These are phyloP conservation scores for Magallana ariakensis DNA, from an alignment of 1,140 invertebrate genomes.

Conservation along the genomic window DNA sequence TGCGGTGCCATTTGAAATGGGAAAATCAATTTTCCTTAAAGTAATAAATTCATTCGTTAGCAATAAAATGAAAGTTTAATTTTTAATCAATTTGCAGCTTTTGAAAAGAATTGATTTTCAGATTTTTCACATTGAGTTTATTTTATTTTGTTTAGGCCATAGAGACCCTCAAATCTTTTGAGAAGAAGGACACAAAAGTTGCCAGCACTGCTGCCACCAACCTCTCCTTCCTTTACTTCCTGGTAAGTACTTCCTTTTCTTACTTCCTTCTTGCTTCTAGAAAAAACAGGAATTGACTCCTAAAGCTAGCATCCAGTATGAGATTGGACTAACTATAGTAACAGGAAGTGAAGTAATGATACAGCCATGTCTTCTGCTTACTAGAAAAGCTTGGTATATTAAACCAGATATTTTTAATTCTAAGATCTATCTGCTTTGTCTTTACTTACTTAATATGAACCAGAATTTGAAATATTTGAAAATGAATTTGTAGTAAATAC, in stretches of 20 bases:
- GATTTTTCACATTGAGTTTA: background rate
- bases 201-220: constrained; percentile 93
- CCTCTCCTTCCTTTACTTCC: constrained; percentile 92
- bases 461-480: background rate
- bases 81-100: too few relatives aligned
- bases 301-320: too few relatives aligned
- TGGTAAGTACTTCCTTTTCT: constrained; percentile 82
- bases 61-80: too few relatives aligned
- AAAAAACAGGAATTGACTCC: background rate
- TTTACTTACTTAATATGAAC: background rate
- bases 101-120: too few relatives aligned
- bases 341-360: too few relatives aligned
- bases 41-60: too few relatives aligned
- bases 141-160: constrained; percentile 82
- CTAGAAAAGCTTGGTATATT: too few relatives aligned
- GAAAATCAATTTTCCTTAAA: too few relatives aligned
- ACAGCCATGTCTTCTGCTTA: too few relatives aligned
- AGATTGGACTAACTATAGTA: too few relatives aligned
- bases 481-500: too few relatives aligned
- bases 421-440: constrained; percentile 1
- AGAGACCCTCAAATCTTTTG: constrained; percentile 93
- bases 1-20: too few relatives aligned
- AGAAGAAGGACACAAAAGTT: constrained; percentile 91
- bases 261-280: background rate
- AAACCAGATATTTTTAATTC: background rate